Base-by-base conservation (phyloP, 2,797 vertebrate genomes). In the Siniperca obscura region DNA sequence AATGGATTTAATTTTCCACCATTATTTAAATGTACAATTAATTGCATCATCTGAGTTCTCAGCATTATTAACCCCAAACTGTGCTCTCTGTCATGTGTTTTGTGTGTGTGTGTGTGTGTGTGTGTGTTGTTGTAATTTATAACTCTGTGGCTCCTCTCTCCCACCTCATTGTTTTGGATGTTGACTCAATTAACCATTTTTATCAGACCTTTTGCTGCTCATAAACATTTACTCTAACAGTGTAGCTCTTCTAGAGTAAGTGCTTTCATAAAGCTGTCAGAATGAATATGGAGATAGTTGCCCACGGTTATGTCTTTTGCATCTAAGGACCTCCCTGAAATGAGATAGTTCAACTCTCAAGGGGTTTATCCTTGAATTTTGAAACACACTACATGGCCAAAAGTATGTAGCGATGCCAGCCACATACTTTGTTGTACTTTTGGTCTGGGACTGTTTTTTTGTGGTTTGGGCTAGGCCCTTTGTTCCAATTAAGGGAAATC, bases 1-100 rank as follows among this genome's bases (percentile, higher is more conserved):
- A 82, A 85, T 74, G 73, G 72, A 27, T 84, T 83, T 83, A 21
- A 86, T 86, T 90, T 83, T 81, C 82, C 84, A 70, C 8, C n/a
- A 46, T 81, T 80, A 80, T 78, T 91, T 87, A 84, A 76, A 90
- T 69, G 36, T 53, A 8, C 74, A 65, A 56, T 74, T 74, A 83
- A 83, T 71, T 64, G 57, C 59, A 46, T 62, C 30, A 19, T 66
- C 57, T 14, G 50, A 62, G 66, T 70, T 70, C 40, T 52, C 9
- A 1, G 52, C 50, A 19, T 74, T 68, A 65, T 80, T 74, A 67
- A 78, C 25, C 67, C 48, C 50, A 59, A 64, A 52, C 44, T 53
- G 55, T 40, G 59, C 40, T 19, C 34, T 76, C 6, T 13, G 22
- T 14, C 30, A 60, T 50, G 30, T 75, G 22, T 67, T 70, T 56